Base-by-base conservation (phyloP, 1,140 invertebrate genomes). In the Aphaenogaster rudis region DNA sequence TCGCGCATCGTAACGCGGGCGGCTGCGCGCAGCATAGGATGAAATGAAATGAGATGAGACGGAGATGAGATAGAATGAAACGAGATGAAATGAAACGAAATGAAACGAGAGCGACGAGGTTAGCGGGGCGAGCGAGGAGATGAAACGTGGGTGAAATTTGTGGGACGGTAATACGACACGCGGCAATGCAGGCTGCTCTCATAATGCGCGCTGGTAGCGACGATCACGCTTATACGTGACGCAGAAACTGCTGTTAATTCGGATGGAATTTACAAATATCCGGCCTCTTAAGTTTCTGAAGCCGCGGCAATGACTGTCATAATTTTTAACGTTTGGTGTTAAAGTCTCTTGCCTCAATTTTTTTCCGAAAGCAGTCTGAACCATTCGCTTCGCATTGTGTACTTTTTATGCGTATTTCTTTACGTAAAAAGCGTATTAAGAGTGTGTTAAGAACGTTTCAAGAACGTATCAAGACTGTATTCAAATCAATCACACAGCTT, bases 1-100 rank as follows among this genome's bases (percentile, higher is more conserved):
- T 88, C 63, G 86, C 81, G 82, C 80, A 50, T 67, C 81, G 86
- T 67, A 77, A 88, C 71, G 48, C 71, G n/a, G 28, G 33, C 66
- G 21, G 57, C 36, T 66, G 48, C 66, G 39, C 52, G 64, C 48
- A 28, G 21, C 36, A 52, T 85, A 42, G 54, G 77, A 64, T 39
- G 42, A 85, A 76, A 79, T 79, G 69, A 84, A 50, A 76, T 72
- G 45, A 76, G 45, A 63, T 36, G 78, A 84, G 66, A 71, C 66
- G 57, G 39, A 63, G 66, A 82, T 81, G 52, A 74, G 72, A 57
- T 80, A 54, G 74, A 69, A 81, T 64, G 77, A 81, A 81, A 81
- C 77, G 66, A 33, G 45, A 67, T 66, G 39, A 81, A 57, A 61
- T 61, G 69, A 76, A 84, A 76, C 45, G 39, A 84, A 84, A 76